Base-by-base conservation (phyloP, 2,797 vertebrate genomes). In the Aldrovandia affinis region DNA sequence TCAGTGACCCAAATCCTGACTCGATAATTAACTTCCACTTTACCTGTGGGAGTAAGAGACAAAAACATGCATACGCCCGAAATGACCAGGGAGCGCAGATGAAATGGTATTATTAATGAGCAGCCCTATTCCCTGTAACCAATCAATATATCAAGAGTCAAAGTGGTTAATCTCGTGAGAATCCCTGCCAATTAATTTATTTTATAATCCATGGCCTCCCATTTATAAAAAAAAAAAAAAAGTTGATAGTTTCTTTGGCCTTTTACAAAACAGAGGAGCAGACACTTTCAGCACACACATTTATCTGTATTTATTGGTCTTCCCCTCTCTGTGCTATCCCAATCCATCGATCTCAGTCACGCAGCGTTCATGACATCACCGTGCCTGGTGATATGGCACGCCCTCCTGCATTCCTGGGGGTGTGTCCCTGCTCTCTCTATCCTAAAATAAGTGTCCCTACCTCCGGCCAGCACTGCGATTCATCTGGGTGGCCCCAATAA, bases 61-160 rank as follows among this genome's bases (percentile, higher is more conserved):
- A n/a, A 42, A 47, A 1, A 47, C 68, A 22, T 6, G 39, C 22
- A 14, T 7, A 10, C 2, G 3, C 73, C 25, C 14, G 0, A 20
- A 25, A 44, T 47, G 39, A 55, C 30, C 28, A 2, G 5, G 15
- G 54, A 39, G 2, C 30, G n/a, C 52, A 59, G 28, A 80, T 36
- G 14, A 39, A 50, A n/a, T 33, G 20, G 52, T 36, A 15, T 22
- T 73, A 73, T 81, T 63, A 63, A 63, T 39, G n/a, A 22, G 30
- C 30, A 57, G 52, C 36, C 81, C 68, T 61, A 59, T 81, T 36
- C 25, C 80, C 55, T 59, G 22, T 61, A 59, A 39, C 18, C n/a
- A 55, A 65, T 81, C 22, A 65, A 44, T 81, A 65, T 81, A 30
- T 79, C 77, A 79, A 10, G 33, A 77, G 36, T 18, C 73, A 79